These are phyloP conservation scores for Tetramorium parvispinum DNA, from an alignment of 1,140 invertebrate species.

Conservation along the genomic window DNA sequence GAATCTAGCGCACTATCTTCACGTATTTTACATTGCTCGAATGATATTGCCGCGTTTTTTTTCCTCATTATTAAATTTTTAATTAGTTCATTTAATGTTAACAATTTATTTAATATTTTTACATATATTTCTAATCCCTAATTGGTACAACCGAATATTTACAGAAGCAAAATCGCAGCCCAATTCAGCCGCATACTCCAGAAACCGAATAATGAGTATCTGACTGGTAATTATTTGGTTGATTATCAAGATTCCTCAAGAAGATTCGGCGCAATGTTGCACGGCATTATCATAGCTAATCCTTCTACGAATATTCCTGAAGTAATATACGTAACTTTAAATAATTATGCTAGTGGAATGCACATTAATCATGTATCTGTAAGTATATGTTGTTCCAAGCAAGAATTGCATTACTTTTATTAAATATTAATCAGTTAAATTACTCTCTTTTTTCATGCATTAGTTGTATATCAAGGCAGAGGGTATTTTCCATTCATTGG, in stretches of 20 bases:
- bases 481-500: constrained; percentile 83
- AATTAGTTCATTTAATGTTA: neutral
- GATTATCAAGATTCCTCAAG: constrained; percentile 88
- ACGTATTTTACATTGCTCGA: neutral
- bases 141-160: constrained; percentile 42
- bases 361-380: constrained; percentile 87
- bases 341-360: constrained; percentile 87
- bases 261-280: constrained; percentile 87
- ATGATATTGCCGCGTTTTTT: neutral
- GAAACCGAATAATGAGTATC: constrained; percentile 84
- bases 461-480: constrained; percentile 87
- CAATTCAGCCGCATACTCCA: constrained; percentile 87
- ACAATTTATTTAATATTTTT: constrained; percentile 16
- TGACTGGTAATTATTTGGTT: constrained; percentile 89
- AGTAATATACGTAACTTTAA: constrained; percentile 87
- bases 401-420: neutral
- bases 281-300: constrained; percentile 88
- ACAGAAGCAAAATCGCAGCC: constrained; percentile 86
- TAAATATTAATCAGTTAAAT: constrained; percentile 41
- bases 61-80: neutral
- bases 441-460: neutral
- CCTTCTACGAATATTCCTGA: constrained; percentile 87
- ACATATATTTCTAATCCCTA: neutral
- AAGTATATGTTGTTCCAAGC: constrained; percentile 71
- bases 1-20: neutral